Base-by-base conservation (phyloP, 2,888 invertebrate species). In the Pheosia tremula region DNA sequence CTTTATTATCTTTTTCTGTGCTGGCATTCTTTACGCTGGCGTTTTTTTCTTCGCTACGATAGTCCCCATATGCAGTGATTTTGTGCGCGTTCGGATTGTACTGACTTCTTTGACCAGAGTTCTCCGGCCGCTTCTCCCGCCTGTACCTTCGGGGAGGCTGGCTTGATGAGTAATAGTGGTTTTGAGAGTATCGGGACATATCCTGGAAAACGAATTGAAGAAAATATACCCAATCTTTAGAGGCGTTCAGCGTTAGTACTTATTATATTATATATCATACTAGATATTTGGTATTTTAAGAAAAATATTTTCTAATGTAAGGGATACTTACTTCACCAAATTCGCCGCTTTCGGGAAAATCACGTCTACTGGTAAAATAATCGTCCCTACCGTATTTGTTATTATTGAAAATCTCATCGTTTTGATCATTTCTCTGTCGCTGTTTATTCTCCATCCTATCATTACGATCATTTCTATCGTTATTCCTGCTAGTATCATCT, bases 101-200 rank as follows among this genome's bases (percentile, higher is more conserved):
- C 61, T 92, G 93, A 66, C 91, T 92, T 49, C 93, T 81, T 62
- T 91, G 88, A 0, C 92, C 92, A 0, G 91, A 90, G 64, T 90
- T 91, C 59, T 88, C 88, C 9, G 80, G 78, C 4, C 81, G 81
- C 43, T 79, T 84, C 13, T 90, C 90, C 1, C 92, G 82, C 66
- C 84, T 90, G 62, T 84, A 89, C 57, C 92, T 81, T 57, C 84
- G 77, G 3, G 85, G 67, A 3, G 80, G 56, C 57, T 83, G 83
- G 0, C 83, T 82, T 0, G 86, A 79, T 4, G 82, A 74, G 47
- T 82, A 79, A 58, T 83, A 80, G 10, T 80, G 77, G 57, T 82
- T 82, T 56, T 77, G 79, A 3, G 80, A 52, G 36, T 52, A 52
- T 36, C 37, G 52, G 8, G 39, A 5, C 11, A 50, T 24, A 4